These are phyloP conservation scores for Sisyra terminalis DNA, from an alignment of 2,888 invertebrate species.

Conservation along the genomic window DNA sequence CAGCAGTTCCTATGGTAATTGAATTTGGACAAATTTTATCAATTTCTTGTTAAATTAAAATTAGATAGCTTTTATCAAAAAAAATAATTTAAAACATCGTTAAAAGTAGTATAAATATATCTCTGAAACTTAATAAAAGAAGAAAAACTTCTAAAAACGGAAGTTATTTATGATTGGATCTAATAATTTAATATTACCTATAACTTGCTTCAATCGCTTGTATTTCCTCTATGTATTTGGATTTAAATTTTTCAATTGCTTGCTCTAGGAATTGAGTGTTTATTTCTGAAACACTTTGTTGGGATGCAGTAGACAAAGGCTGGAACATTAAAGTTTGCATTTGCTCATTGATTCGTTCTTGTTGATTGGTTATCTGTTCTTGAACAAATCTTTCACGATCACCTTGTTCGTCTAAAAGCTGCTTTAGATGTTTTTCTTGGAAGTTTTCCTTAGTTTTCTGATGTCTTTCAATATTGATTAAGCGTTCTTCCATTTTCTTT, in stretches of 20 bases:
- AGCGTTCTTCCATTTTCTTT: constrained; percentile 43
- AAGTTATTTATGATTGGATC: too few relatives aligned
- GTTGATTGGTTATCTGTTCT: constrained; percentile 37
- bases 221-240: too few relatives aligned
- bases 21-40: too few relatives aligned
- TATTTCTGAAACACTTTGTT: not conserved
- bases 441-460: constrained; percentile 34
- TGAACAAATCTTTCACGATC: constrained; percentile 39
- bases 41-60: too few relatives aligned
- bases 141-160: too few relatives aligned
- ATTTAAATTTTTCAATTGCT: not conserved
- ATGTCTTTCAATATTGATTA: constrained; percentile 36
- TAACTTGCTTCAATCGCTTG: too few relatives aligned
- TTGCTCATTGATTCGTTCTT: constrained; percentile 41
- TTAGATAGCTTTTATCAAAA: too few relatives aligned
- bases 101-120: too few relatives aligned
- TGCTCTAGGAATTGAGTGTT: constrained; percentile 1
- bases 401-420: constrained; percentile 34
- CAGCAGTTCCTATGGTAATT: too few relatives aligned
- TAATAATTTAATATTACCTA: too few relatives aligned
- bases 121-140: too few relatives aligned
- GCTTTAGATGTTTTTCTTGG: constrained; percentile 35
- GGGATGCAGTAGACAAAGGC: constrained; percentile 13
- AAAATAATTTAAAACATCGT: too few relatives aligned
- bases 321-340: constrained; percentile 32